These are phyloP conservation scores for Eriosoma lanigerum DNA, from an alignment of 1,140 invertebrate species.

Conservation along the genomic window DNA sequence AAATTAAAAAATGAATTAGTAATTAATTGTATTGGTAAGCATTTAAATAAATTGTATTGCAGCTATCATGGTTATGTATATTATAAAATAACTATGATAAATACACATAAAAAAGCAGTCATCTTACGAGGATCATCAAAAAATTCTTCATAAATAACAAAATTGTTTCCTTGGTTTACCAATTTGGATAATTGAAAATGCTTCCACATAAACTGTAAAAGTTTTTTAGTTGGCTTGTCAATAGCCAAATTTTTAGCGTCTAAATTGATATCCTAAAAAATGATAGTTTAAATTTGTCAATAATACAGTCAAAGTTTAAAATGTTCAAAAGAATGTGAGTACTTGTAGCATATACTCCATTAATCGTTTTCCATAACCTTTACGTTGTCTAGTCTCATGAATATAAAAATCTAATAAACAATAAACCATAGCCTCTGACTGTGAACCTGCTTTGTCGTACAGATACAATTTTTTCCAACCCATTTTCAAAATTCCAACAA, in stretches of 20 bases:
- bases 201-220: conserved; percentile 81
- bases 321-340: conserved; percentile 28
- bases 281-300: background rate
- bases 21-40: no score
- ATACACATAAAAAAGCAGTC: background rate
- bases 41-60: no score
- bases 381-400: conserved; percentile 74
- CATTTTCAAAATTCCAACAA: conserved; percentile 78
- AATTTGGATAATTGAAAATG: conserved; percentile 74
- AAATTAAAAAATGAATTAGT: no score
- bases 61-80: no score
- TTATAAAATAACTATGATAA: no score
- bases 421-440: conserved; percentile 73
- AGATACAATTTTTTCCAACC: conserved; percentile 83
- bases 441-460: conserved; percentile 69
- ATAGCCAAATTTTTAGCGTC: conserved; percentile 77
- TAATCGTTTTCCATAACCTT: conserved; percentile 74
- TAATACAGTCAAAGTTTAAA: background rate
- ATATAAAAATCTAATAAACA: conserved; percentile 89
- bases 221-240: conserved; percentile 85
- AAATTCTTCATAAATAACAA: conserved; percentile 83
- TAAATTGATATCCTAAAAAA: conserved; percentile 67
- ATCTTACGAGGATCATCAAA: conserved; percentile 61
- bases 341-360: conserved; percentile 78
- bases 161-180: conserved; percentile 84